These are phyloP conservation scores for Glyphotaelius pellucidus DNA, from an alignment of 2,888 invertebrate species.

Conservation along the genomic window DNA sequence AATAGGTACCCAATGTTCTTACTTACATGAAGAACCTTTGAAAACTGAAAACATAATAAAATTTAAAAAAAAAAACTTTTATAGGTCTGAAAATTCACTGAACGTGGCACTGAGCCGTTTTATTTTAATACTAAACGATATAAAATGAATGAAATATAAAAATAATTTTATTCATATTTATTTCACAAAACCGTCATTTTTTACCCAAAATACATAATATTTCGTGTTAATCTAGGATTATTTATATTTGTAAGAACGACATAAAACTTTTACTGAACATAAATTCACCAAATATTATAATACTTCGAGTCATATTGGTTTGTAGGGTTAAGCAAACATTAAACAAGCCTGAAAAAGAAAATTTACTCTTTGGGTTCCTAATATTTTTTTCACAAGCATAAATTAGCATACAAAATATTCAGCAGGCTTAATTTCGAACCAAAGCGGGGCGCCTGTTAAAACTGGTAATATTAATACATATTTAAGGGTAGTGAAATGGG, in stretches of 20 bases:
- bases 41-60: neutral
- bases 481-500: slow-evolving; percentile 2
- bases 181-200: neutral
- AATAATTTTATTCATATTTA: neutral
- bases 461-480: neutral
- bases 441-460: neutral
- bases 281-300: slow-evolving; percentile 9
- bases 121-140: too few relatives aligned
- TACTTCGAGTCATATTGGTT: slow-evolving; percentile 10
- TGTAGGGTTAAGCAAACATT: neutral
- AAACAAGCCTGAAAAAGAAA: neutral
- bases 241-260: neutral
- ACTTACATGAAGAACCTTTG: too few relatives aligned
- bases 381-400: slow-evolving; percentile 11
- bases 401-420: slow-evolving; percentile 16
- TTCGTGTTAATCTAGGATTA: neutral
- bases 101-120: neutral
- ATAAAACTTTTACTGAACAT: neutral
- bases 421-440: neutral
- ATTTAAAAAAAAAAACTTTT: neutral
- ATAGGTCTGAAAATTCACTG: neutral
- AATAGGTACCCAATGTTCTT: neutral
- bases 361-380: neutral
- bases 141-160: neutral
- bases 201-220: neutral